A percentile compares a stretch with the other conserved stretches of the same genome.
Conservation (phyloP, 2,797 vertebrate species). For the Sternotherus odoratus region DNA sequence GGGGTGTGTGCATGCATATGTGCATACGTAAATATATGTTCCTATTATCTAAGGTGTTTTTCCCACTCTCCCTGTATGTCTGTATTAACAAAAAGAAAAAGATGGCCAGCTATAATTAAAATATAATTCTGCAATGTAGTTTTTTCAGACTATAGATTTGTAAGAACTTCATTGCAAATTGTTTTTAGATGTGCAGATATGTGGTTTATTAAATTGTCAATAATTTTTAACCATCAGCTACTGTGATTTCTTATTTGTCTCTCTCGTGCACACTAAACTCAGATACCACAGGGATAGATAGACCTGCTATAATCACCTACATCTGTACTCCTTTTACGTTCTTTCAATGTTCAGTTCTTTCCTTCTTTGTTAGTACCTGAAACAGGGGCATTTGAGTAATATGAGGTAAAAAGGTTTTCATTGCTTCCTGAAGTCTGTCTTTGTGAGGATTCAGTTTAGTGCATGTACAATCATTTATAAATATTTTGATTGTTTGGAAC, state of each 20-base stretch:
- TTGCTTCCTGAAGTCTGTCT: neutral
- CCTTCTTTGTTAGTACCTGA: neutral
- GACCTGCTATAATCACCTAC: neutral
- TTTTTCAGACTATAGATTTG: neutral
- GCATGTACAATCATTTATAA: neutral
- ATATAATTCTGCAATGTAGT: neutral
- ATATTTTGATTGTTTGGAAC: constrained; percentile 33
- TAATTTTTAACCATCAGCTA: neutral
- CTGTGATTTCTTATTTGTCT: neutral
- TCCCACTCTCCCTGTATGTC: neutral
- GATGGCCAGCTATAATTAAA: neutral
- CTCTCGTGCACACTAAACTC: neutral
- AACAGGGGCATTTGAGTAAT: neutral
- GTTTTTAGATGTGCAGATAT: neutral
- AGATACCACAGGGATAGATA: neutral
- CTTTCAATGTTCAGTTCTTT: no score
- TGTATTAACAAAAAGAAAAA: neutral
- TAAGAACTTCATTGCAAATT: neutral
- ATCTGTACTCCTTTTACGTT: neutral
- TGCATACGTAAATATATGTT: neutral
- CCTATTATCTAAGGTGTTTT: neutral
- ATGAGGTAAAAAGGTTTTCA: neutral
- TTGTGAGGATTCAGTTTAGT: neutral
- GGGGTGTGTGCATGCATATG: neutral
- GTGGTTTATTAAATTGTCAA: neutral